Evolutionary conservation across 1,140 invertebrate genomes (phyloP).

Genomic region (Drosophila kohkoa): DNA sequence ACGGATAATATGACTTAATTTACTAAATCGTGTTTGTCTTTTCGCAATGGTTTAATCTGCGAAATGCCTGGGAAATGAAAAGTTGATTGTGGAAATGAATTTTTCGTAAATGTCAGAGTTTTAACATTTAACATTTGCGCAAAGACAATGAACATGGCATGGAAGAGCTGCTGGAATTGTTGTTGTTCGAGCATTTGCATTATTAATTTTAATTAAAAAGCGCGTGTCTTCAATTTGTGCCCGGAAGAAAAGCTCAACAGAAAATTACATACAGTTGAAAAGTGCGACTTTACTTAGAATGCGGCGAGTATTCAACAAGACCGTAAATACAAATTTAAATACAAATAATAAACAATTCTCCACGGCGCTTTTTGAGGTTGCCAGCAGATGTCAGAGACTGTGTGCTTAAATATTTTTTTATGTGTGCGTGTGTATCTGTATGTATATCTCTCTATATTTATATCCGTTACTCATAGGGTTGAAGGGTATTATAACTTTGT

Average conservation of each 20-base stretch:
- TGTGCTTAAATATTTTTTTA: neutral
- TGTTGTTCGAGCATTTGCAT: slow-evolving; percentile 23
- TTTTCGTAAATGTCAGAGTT: slow-evolving; percentile 1
- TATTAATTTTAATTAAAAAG: slow-evolving; percentile 60
- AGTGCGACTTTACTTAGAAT: neutral
- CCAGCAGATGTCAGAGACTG: slow-evolving; percentile 27
- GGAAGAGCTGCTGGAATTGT: slow-evolving; percentile 1
- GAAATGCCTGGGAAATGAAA: neutral
- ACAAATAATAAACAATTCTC: slow-evolving; percentile 47
- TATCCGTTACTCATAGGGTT: too few relatives aligned
- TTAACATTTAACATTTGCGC: neutral
- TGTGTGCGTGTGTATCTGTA: neutral
- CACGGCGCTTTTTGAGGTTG: slow-evolving; percentile 14
- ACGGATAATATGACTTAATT: slow-evolving; percentile 27
- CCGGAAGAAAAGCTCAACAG: neutral
- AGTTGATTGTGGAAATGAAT: neutral
- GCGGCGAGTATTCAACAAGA: slow-evolving; percentile 22
- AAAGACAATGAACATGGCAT: slow-evolving; percentile 18
- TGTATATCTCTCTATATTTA: neutral
- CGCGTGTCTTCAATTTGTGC: slow-evolving; percentile 29
- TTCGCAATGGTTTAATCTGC: neutral
- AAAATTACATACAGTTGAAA: slow-evolving; percentile 8
- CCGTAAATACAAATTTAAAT: slow-evolving; percentile 39
- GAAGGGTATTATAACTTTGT: too few relatives aligned
- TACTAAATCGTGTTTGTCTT: slow-evolving; percentile 28